A percentile compares a stretch with the other conserved stretches of the same genome.
Conservation (phyloP, 2,113 vertebrate species). For the Dasyurus viverrinus region DNA sequence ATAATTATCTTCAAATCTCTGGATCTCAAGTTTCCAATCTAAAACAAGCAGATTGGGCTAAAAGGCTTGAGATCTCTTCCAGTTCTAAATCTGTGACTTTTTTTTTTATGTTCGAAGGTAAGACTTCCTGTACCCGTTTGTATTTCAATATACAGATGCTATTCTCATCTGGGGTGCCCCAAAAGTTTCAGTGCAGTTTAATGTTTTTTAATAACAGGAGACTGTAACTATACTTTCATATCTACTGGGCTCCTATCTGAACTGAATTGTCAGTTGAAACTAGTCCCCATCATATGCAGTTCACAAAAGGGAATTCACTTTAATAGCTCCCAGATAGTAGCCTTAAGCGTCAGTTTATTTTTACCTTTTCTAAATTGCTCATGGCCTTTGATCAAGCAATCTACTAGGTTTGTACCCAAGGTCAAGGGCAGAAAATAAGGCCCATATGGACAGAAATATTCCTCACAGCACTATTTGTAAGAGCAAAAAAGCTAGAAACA, state of each 20-base stretch:
- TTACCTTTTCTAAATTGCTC: not conserved
- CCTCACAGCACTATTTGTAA: not conserved
- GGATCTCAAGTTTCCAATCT: not conserved
- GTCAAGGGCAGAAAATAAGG: not conserved
- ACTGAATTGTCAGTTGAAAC: not conserved
- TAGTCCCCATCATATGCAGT: not conserved
- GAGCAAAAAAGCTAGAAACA: not conserved
- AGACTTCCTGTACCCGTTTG: not conserved
- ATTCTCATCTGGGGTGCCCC: not conserved
- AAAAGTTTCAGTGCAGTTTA: not conserved
- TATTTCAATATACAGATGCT: not conserved
- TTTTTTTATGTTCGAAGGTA: not conserved
- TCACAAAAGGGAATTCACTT: not conserved
- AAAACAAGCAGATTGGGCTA: not conserved
- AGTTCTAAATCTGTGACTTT: not conserved
- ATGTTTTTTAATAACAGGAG: not conserved
- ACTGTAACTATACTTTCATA: not conserved
- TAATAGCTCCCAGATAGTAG: not conserved
- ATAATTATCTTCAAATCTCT: not conserved
- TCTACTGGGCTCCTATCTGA: not conserved
- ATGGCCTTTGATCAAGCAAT: not conserved
- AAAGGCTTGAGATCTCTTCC: not conserved
- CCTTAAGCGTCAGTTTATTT: not conserved
- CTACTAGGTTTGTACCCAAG: not conserved
- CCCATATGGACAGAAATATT: not conserved